Evolutionary conservation across 1,140 invertebrate species (phyloP), one percentile per base, ranked within the genome.

Genomic region (Helicoverpa armigera): DNA sequence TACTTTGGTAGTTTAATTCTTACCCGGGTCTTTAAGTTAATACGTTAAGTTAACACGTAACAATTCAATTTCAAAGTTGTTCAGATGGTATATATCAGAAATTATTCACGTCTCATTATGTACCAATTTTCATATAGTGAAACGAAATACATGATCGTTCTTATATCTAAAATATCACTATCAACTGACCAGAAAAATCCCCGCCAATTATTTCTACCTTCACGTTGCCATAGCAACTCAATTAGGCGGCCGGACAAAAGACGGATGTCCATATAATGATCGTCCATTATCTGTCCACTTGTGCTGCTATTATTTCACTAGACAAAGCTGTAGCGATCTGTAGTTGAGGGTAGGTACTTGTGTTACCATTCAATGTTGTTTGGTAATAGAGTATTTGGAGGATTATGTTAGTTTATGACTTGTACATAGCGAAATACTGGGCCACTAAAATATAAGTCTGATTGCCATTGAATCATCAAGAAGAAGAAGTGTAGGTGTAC

Each of bases 171-270:
- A 51, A 78, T n/a, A 58, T 23, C 18, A 29, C 56, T 51, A 60
- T 56, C 43, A 1, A 43, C 35, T 43, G 56, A 58, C n/a, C 16
- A 61, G 43, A 12, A 58, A 50, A 67, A 56, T 58, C 69, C 43
- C 53, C 78, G 9, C 58, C 82, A 82, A 82, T 82, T 83, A 83
- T 58, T 74, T 43, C 67, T 74, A 74, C 70, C 76, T 79, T 80
- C 35, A 61, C 50, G 88, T 90, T 86, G 81, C 88, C 83, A 90
- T 91, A 87, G 85, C 74, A 82, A 75, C 84, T 76, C 86, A 87
- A 90, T 89, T 90, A 88, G 78, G 13, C 13, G 70, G 82, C 85
- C 81, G 87, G 87, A 89, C 90, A 90, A 89, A 86, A 89, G 88
- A 85, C 86, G 85, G 85, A 87, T 86, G 67, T 63, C 80, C 73